Evolutionary conservation across 2,888 invertebrate species (phyloP).

Genomic region (Aspidiotus rigidus): DNA sequence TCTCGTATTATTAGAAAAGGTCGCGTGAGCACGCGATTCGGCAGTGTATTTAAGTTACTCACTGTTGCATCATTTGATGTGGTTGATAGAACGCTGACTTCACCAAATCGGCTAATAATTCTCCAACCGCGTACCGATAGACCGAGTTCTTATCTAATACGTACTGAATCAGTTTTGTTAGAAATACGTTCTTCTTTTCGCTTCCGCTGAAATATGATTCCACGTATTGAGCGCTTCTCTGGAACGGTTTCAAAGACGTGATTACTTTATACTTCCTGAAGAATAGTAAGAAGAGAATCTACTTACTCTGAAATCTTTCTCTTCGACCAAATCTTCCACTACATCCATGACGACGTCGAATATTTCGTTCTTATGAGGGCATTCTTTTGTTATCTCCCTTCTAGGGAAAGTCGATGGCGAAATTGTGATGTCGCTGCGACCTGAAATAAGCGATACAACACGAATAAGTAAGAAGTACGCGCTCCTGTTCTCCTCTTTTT

Average conservation of each 20-base stretch:
- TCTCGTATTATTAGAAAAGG: not conserved
- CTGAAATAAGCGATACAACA: not conserved
- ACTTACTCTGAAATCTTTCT: slow-evolving; percentile 26
- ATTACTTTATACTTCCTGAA: not conserved
- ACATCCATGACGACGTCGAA: slow-evolving; percentile 25
- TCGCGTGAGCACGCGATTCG: not conserved
- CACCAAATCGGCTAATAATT: slow-evolving; percentile 22
- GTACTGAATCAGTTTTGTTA: slow-evolving; percentile 27
- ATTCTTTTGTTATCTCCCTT: slow-evolving; percentile 28
- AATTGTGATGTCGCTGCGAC: slow-evolving; percentile 24
- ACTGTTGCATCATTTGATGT: slow-evolving; percentile 30
- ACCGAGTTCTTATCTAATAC: slow-evolving; percentile 21
- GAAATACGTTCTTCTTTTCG: slow-evolving; percentile 26
- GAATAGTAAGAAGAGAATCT: not conserved
- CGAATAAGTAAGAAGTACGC: not conserved
- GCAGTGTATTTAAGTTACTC: not conserved
- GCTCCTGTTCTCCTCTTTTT: not conserved
- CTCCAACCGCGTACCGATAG: slow-evolving; percentile 25
- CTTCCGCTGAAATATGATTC: slow-evolving; percentile 27
- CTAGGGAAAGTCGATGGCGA: slow-evolving; percentile 29
- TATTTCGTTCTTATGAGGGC: slow-evolving; percentile 28
- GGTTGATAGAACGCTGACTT: slow-evolving; percentile 29
- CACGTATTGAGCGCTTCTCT: slow-evolving; percentile 25
- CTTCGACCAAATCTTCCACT: slow-evolving; percentile 27
- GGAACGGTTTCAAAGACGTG: not conserved